Base-by-base conservation (phyloP, 2,797 vertebrate genomes). In the Alosa sapidissima region DNA sequence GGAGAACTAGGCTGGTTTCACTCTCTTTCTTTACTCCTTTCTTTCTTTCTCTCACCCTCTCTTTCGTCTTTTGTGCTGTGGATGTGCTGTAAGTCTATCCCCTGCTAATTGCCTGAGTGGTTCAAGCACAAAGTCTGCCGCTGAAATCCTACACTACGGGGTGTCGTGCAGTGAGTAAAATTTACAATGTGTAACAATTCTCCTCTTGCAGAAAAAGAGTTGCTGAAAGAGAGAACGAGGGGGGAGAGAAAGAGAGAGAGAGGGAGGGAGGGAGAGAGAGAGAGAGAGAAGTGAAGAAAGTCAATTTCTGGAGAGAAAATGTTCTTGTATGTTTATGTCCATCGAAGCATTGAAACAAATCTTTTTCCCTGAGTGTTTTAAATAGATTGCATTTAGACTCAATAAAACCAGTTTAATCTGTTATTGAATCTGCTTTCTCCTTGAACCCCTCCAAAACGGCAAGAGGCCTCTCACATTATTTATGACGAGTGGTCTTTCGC, bases 71-170 rank as follows among this genome's bases (percentile, higher is more conserved):
- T 95, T 95, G 94, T 95, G 91, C 86, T 81, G 89, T 54, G 88
- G 93, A 90, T 92, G 90, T 87, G 78, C 90, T 93, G 95, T 95
- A 96, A 96, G 92, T 91, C 92, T 92, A 96, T 95, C 94, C 93
- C 90, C 90, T 89, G 86, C 93, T 95, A 96, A 96, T 95, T 95
- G 94, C 92, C 91, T 83, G 87, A 93, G 92, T 89, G 88, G 92
- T 93, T 94, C 91, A 93, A 92, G 93, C 92, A 94, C 93, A 95
- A 94, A 94, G 93, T 93, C 93, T 91, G 92, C 91, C 90, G 91
- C 91, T 94, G 95, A 94, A 95, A 96, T 88, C 81, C 83, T 89
- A 96, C 81, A 90, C 92, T 83, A 86, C 58, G 4, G 91, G 88
- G 91, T 91, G 93, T 93, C 92, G 92, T 92, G 90, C 91, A 85